A percentile compares a stretch with the other conserved stretches of the same genome.
These are phyloP conservation scores for Naso thynnoides DNA, from an alignment of 2,797 vertebrate genomes.

Conservation along the genomic window DNA sequence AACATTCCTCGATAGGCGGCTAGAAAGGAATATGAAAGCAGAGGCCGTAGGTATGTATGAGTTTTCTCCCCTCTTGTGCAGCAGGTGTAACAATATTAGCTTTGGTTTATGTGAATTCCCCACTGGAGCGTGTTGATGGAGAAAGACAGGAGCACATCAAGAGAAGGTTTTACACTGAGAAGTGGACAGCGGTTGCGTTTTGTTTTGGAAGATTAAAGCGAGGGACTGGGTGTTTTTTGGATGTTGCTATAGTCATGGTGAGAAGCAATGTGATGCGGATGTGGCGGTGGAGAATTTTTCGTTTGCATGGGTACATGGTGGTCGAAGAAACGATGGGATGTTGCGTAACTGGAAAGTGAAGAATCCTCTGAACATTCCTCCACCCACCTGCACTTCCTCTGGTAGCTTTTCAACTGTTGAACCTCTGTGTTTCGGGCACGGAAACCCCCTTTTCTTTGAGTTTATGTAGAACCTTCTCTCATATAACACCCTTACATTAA, in stretches of 20 bases:
- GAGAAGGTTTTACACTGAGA: constrained; percentile 33
- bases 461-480: constrained; percentile 6
- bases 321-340: constrained; percentile 20
- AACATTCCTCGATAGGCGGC: constrained; percentile 43
- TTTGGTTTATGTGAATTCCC: constrained; percentile 78
- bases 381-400: not conserved
- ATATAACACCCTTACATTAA: constrained; percentile 30
- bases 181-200: constrained; percentile 48
- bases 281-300: constrained; percentile 39
- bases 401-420: not conserved
- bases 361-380: constrained; percentile 50
- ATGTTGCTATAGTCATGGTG: constrained; percentile 48
- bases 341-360: constrained; percentile 68
- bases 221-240: constrained; percentile 28
- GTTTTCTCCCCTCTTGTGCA: constrained; percentile 41
- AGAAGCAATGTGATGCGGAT: constrained; percentile 50
- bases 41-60: constrained; percentile 44
- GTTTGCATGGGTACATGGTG: not conserved
- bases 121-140: constrained; percentile 40
- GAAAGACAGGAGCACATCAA: constrained; percentile 35
- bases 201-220: constrained; percentile 51
- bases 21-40: constrained; percentile 55
- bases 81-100: constrained; percentile 84
- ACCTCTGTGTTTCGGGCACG: constrained; percentile 5
- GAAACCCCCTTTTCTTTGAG: constrained; percentile 28